These are phyloP conservation scores for Trilocha varians DNA, from an alignment of 2,888 invertebrate genomes.

Conservation along the genomic window DNA sequence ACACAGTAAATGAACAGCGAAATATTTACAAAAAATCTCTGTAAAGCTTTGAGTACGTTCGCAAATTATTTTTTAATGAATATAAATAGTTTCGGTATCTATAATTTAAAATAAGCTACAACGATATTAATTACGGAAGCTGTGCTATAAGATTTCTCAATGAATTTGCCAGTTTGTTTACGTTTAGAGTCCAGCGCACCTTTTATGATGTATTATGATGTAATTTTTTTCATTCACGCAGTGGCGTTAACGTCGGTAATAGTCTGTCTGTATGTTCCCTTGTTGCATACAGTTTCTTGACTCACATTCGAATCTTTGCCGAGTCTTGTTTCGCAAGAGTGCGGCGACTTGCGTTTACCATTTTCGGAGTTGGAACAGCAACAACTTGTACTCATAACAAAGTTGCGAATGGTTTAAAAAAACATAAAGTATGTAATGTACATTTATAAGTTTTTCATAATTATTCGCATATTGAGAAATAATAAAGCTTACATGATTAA, in stretches of 20 bases:
- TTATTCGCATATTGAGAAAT: no score
- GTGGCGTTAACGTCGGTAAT: slow-evolving; percentile 1
- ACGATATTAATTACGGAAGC: not conserved
- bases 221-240: slow-evolving; percentile 4
- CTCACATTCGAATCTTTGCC: slow-evolving; percentile 1
- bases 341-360: slow-evolving; percentile 1
- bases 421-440: slow-evolving; percentile 1
- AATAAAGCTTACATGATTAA: no score
- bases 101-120: not conserved
- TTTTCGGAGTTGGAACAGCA: slow-evolving; percentile 2
- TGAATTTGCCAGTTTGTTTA: slow-evolving; percentile 2
- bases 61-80: no score
- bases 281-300: slow-evolving; percentile 3
- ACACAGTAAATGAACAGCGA: no score
- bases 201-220: slow-evolving; percentile 2
- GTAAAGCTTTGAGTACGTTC: no score
- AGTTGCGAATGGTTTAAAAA: slow-evolving; percentile 1
- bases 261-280: not conserved
- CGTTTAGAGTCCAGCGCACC: not conserved
- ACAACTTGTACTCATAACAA: not conserved
- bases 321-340: slow-evolving; percentile 2
- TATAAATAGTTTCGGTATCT: no score
- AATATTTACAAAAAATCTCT: no score
- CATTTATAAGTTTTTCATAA: not conserved
- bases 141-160: not conserved